Conservation (phyloP, 2,797 vertebrate genomes). For the Alcedo atthis region DNA sequence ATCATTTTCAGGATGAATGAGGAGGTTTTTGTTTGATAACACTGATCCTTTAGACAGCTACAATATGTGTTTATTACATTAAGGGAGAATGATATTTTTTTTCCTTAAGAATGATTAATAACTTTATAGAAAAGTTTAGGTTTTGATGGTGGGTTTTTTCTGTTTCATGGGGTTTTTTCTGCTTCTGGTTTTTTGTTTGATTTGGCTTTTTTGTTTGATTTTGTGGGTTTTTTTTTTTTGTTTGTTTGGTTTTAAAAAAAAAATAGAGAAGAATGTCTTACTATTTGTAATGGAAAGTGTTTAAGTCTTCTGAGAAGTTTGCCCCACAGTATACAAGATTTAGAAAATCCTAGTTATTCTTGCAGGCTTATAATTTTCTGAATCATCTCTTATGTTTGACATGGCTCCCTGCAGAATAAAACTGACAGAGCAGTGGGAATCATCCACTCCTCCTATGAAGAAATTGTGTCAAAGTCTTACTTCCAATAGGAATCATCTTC, state of each 20-base stretch:
- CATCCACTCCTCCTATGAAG: neutral
- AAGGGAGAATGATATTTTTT: neutral
- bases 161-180: too few relatives aligned
- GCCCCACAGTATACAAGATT: neutral
- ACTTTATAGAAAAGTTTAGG: neutral
- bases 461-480: neutral
- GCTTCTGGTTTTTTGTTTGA: too few relatives aligned
- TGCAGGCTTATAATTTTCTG: neutral
- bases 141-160: too few relatives aligned
- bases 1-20: neutral
- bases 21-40: neutral
- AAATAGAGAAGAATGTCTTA: neutral
- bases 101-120: neutral
- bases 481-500: neutral
- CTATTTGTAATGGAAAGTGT: neutral
- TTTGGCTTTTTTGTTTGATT: too few relatives aligned
- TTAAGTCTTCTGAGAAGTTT: neutral
- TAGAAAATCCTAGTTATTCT: neutral
- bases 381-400: neutral
- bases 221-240: neutral
- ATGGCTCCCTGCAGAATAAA: neutral
- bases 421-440: neutral
- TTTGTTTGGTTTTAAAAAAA: too few relatives aligned
- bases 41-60: neutral
- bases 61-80: neutral